Conservation (phyloP, 2,113 vertebrate species). For the Pseudorectes ferrugineus region DNA sequence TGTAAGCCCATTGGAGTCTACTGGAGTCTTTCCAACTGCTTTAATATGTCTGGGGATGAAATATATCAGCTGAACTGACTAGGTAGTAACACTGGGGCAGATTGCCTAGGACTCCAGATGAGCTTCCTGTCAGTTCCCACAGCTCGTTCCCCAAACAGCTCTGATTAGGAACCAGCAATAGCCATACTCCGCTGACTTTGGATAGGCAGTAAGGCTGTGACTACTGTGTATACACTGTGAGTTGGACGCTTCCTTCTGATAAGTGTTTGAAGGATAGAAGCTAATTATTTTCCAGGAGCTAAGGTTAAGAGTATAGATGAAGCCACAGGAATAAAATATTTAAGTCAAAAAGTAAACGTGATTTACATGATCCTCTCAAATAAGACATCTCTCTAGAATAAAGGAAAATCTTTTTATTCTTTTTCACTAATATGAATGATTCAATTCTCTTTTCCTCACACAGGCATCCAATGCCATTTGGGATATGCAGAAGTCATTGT, state of each 20-base stretch:
- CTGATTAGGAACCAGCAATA: background rate
- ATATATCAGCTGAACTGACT: background rate
- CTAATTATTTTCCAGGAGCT: background rate
- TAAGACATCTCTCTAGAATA: background rate
- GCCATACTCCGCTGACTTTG: background rate
- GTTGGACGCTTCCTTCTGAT: background rate
- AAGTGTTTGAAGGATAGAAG: background rate
- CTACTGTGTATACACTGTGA: background rate
- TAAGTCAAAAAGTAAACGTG: background rate
- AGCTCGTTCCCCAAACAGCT: background rate
- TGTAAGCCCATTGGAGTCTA: background rate
- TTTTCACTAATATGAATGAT: background rate
- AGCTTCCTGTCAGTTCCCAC: background rate
- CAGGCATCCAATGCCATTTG: background rate
- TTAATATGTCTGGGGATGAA: background rate
- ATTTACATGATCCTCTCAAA: background rate
- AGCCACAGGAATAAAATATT: background rate
- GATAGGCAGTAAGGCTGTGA: background rate
- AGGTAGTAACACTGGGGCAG: background rate
- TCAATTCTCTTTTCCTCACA: background rate
- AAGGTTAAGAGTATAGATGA: background rate
- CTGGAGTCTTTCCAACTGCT: slow-evolving; percentile 15
- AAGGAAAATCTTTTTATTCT: background rate
- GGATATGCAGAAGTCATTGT: background rate
- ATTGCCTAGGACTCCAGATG: background rate